Conservation (phyloP, 1,140 invertebrate species). For the Heliconius himera region DNA sequence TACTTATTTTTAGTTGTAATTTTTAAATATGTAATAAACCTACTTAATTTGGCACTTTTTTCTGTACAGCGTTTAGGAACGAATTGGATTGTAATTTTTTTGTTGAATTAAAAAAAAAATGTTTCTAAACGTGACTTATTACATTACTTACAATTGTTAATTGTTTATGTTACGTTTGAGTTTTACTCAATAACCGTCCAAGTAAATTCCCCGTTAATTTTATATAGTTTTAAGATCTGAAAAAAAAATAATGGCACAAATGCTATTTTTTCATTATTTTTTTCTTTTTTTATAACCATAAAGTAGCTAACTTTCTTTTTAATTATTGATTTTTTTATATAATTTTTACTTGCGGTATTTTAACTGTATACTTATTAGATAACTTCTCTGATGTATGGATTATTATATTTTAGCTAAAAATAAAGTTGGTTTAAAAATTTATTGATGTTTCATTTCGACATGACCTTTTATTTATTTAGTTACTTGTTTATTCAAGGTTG, state of each 20-base stretch:
- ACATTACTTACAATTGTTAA: conserved; percentile 27
- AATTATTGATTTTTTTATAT: conserved; percentile 55
- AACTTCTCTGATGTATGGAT: conserved; percentile 81
- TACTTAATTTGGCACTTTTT: not conserved
- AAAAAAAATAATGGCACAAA: conserved; percentile 55
- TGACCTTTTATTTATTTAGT: not conserved
- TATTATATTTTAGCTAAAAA: conserved; percentile 82
- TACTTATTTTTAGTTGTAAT: not conserved
- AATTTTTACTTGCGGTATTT: conserved; percentile 62
- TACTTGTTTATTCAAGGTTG: no score
- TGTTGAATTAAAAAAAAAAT: not conserved
- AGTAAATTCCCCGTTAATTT: conserved; percentile 49
- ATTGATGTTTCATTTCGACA: conserved; percentile 59
- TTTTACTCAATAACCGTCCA: conserved; percentile 67
- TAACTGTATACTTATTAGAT: conserved; percentile 73
- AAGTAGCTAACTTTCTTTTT: conserved; percentile 67
- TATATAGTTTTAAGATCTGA: conserved; percentile 58
- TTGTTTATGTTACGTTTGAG: conserved; percentile 39
- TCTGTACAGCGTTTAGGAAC: not conserved
- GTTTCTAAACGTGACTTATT: conserved; percentile 31
- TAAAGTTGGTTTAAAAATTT: conserved; percentile 80
- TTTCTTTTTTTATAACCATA: conserved; percentile 12
- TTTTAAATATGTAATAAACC: not conserved
- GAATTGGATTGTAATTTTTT: not conserved
- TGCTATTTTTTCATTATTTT: conserved; percentile 32